Evolutionary conservation across 2,888 invertebrate genomes (phyloP).

Genomic region (Lasioglossum zephyrum): DNA sequence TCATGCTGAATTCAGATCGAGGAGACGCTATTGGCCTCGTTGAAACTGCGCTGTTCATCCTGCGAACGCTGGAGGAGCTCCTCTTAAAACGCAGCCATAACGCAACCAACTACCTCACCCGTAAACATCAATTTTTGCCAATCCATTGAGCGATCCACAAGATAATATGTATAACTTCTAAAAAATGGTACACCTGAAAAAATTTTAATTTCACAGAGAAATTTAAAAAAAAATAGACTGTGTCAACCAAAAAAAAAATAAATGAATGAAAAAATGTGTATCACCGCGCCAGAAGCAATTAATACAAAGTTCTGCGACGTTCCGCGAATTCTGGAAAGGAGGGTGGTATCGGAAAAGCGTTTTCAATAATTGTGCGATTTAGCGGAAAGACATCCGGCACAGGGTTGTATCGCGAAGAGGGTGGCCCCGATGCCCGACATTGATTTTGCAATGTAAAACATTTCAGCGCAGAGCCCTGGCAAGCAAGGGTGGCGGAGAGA

Average conservation of each 20-base stretch:
- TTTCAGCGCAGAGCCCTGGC: conserved; percentile 74
- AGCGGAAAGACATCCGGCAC: conserved; percentile 72
- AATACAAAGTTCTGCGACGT: conserved; percentile 29
- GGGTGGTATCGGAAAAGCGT: conserved; percentile 76
- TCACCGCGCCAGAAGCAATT: conserved; percentile 35
- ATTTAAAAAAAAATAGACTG: too few species aligned
- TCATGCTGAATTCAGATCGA: conserved; percentile 14
- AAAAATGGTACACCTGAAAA: neutral
- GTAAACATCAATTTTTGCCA: neutral
- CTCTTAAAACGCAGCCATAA: neutral
- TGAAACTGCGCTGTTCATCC: neutral
- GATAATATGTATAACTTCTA: neutral
- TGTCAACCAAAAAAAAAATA: too few species aligned
- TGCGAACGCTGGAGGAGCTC: neutral
- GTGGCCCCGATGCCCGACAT: conserved; percentile 78
- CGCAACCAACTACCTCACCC: neutral
- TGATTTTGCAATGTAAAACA: conserved; percentile 84
- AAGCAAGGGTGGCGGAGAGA: conserved; percentile 58
- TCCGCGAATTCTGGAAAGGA: too few species aligned
- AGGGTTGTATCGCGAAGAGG: conserved; percentile 54
- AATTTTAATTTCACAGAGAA: too few species aligned
- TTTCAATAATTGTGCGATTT: conserved; percentile 83
- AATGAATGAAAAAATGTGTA: too few species aligned
- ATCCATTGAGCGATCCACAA: neutral
- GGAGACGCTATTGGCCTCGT: neutral